Percentiles rank a stretch among this genome's conserved stretches.
Conservation (phyloP, 1,140 invertebrate genomes). For the Idris sp. region DNA sequence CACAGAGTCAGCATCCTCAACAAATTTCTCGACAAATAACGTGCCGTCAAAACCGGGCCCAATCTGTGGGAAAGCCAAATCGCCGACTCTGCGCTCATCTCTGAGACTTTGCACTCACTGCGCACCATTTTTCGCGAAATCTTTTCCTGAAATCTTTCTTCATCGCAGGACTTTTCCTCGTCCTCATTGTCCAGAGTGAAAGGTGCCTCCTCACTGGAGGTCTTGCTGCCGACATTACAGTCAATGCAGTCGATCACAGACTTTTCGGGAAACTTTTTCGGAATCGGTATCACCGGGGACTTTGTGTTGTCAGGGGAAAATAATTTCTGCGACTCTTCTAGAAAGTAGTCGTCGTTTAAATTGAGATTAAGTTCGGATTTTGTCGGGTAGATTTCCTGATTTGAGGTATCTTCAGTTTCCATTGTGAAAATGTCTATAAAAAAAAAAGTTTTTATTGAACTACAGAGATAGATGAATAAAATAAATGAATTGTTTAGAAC, state of each 20-base stretch:
- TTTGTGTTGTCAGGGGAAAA: slow-evolving; percentile 68
- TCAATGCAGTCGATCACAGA: slow-evolving; percentile 79
- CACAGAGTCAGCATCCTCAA: slow-evolving; percentile 95
- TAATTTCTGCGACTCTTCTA: slow-evolving; percentile 66
- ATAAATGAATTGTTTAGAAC: slow-evolving; percentile 34
- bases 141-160: slow-evolving; percentile 20
- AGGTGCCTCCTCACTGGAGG: slow-evolving; percentile 71
- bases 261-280: slow-evolving; percentile 75
- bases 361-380: slow-evolving; percentile 70
- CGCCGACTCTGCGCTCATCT: slow-evolving; percentile 93
- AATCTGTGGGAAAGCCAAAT: slow-evolving; percentile 95
- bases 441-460: slow-evolving; percentile 34
- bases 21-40: slow-evolving; percentile 93
- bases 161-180: slow-evolving; percentile 34
- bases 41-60: slow-evolving; percentile 95
- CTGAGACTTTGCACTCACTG: slow-evolving; percentile 85
- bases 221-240: slow-evolving; percentile 81
- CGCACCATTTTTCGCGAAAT: slow-evolving; percentile 48
- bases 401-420: slow-evolving; percentile 79
- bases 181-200: slow-evolving; percentile 34
- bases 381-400: slow-evolving; percentile 52
- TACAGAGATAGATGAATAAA: too few relatives aligned
- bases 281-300: slow-evolving; percentile 82
- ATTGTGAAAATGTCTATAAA: slow-evolving; percentile 78
- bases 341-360: slow-evolving; percentile 66